A percentile compares a stretch with the other conserved stretches of the same genome.
Conservation (phyloP, 2,113 vertebrate genomes). For the Lycocorax pyrrhopterus region DNA sequence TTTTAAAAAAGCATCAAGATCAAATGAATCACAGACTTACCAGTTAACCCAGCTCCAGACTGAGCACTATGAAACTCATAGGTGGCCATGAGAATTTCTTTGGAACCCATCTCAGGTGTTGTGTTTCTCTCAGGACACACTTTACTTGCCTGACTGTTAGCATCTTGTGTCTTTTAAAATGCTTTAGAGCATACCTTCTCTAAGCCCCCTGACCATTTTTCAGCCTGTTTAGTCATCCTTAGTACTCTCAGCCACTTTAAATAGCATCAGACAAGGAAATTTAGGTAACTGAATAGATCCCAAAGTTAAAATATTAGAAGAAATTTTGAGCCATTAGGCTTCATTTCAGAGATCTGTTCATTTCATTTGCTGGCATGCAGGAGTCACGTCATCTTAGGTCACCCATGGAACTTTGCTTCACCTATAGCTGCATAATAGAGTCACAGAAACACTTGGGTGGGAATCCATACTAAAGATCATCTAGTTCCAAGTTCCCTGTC, state of each 20-base stretch:
- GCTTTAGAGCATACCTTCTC: accelerated
- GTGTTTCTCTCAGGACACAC: background rate
- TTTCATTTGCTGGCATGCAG: background rate
- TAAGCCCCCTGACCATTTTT: background rate
- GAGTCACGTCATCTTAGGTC: background rate
- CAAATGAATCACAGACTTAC: background rate
- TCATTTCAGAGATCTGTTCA: background rate
- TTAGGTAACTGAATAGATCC: background rate
- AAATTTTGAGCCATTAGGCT: background rate
- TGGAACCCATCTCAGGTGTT: background rate
- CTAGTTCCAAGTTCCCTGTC: background rate
- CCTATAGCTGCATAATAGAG: background rate
- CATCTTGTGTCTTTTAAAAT: background rate
- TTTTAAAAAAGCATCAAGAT: background rate
- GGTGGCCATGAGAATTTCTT: background rate
- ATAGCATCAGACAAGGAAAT: background rate
- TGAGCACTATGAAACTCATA: background rate
- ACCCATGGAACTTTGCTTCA: background rate
- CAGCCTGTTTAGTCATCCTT: background rate
- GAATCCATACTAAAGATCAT: background rate
- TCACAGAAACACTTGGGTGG: background rate
- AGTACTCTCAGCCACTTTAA: background rate
- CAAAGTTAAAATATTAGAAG: background rate
- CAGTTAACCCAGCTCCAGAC: background rate
- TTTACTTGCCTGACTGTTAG: background rate